These are phyloP conservation scores for Podarcis lilfordi DNA, from an alignment of 2,797 vertebrate species.

Conservation along the genomic window DNA sequence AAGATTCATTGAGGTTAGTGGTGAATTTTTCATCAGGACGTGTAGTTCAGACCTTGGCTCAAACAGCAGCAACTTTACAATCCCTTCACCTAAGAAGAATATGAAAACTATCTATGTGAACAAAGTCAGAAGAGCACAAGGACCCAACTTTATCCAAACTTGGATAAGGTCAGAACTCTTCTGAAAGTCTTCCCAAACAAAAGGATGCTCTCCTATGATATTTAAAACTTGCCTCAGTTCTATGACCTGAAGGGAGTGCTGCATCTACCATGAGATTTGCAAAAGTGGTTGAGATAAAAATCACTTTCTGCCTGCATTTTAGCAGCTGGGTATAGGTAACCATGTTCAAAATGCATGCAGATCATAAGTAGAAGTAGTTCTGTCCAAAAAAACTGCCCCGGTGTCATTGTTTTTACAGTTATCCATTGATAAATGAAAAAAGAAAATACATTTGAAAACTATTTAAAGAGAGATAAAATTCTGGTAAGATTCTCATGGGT, in stretches of 20 bases:
- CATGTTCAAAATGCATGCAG: background rate
- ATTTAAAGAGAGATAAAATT: too few species aligned
- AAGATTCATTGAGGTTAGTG: background rate
- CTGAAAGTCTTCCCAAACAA: background rate
- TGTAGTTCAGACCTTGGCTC: background rate
- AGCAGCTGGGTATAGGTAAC: background rate
- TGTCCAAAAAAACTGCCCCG: too few species aligned
- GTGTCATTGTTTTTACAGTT: too few species aligned
- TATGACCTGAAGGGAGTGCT: background rate
- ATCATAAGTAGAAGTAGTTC: background rate
- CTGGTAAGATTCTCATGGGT: too few species aligned
- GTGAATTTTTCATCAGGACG: background rate
- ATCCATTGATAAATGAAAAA: too few species aligned
- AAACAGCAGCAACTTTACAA: background rate
- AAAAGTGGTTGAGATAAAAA: background rate
- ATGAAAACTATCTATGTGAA: background rate
- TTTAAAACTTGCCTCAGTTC: background rate
- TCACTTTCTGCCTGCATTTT: background rate
- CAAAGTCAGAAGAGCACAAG: background rate
- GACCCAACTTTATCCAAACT: background rate
- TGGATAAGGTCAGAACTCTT: background rate
- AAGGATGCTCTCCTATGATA: background rate
- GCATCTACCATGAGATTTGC: background rate
- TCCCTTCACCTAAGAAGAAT: background rate
- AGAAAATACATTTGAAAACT: too few species aligned